Evolutionary conservation across 2,797 vertebrate species (phyloP), one percentile per base, ranked within the genome.

Genomic region (Aphelocoma californica): DNA sequence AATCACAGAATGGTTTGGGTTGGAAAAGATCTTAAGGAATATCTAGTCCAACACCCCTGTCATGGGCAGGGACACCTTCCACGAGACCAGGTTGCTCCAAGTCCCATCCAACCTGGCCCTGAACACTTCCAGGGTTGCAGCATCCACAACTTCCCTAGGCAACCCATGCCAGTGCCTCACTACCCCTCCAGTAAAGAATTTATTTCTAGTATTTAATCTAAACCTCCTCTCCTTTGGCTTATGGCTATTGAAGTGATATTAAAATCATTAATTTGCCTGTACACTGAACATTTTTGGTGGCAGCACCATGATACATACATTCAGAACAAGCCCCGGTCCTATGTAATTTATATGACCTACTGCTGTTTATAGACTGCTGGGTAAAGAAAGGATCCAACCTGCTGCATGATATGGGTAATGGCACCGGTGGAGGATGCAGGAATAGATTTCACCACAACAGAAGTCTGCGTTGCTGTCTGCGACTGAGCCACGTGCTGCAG

Each of bases 391-490:
- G 73, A 82, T 96, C 96, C 94, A 96, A 99, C 99, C 99, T 98
- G 98, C 86, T 98, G 98, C 97, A 98, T 97, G 88, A 98, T 97
- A 81, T 98, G 99, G 15, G 98, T 98, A 73, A 98, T 98, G 28
- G 98, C 93, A 16, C 98, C 98, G 1, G 98, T 98, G 40, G 98
- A 98, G 51, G 98, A 97, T 4, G 97, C 96, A 0, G 98, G 97
- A 58, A 98, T 97, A 10, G 98, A 98, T 93, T 99, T 99, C 93
- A 98, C 98, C 93, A 98, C 98, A 56, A 98, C 95, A 2, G 98
- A 98, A 8, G 98, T 98, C 95, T 98, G 98, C 20, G 98, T 98
- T 71, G 97, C 97, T 29, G 97, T 98, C 97, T 99, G 99, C 10
- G 97, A 98, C 80, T 98, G 98, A 82, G 98, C 98, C 86, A 98